Percentiles rank a stretch among this genome's conserved stretches.
phyloP scores from a whole-genome alignment of 2,888 invertebrate genomes.

The Drosophila tripunctata region DNA sequence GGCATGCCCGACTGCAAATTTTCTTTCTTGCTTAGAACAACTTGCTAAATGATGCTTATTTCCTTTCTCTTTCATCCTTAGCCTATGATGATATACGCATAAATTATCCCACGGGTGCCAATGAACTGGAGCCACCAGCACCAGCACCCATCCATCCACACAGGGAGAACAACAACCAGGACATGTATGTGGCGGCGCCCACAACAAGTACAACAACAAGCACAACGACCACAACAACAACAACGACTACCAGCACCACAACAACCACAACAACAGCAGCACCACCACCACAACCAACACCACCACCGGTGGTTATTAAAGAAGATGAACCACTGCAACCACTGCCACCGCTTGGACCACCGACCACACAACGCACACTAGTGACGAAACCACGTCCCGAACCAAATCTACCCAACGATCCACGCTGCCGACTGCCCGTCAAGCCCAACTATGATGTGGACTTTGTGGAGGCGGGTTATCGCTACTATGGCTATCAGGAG shows the following conservation, averaged over 20 bases:
- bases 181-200: not conserved
- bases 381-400: constrained; percentile 41
- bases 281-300: constrained; percentile 55
- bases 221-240: constrained; percentile 47
- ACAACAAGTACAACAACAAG: constrained; percentile 15
- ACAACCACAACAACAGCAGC: constrained; percentile 65
- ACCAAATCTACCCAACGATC: constrained; percentile 79
- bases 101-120: constrained; percentile 78
- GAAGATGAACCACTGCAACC: constrained; percentile 39
- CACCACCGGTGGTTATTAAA: constrained; percentile 27
- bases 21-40: not conserved
- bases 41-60: not conserved
- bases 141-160: not conserved
- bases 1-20: no score
- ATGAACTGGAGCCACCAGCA: constrained; percentile 52
- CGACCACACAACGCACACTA: constrained; percentile 32
- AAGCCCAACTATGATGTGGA: constrained; percentile 82
- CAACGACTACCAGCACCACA: constrained; percentile 71
- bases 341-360: constrained; percentile 41
- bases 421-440: constrained; percentile 80
- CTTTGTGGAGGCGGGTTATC: constrained; percentile 81
- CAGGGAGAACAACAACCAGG: not conserved
- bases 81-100: constrained; percentile 81
- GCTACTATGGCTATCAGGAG: constrained; percentile 85
- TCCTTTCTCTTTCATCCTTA: constrained; percentile 23